Evolutionary conservation across 1,140 invertebrate species (phyloP), one percentile per base, ranked within the genome.

Genomic region (Conus ventricosus): DNA sequence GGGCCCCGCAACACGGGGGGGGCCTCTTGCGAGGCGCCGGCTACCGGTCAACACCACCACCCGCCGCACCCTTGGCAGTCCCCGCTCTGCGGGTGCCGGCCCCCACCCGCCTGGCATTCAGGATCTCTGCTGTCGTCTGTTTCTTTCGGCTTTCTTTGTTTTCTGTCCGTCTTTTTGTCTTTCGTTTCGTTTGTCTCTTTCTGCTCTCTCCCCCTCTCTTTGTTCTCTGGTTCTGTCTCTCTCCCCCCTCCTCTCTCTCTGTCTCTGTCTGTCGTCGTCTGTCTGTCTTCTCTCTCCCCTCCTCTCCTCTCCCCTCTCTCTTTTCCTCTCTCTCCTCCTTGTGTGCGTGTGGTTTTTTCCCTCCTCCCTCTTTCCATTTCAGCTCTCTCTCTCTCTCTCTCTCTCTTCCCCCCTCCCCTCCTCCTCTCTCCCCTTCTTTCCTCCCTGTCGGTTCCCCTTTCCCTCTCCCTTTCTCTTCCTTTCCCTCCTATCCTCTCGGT

Each of bases 21-120:
- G 81, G 89, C 7, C 75, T 17, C 55, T 27, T 90, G 89, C 71
- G n/a, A 75, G 20, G 89, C 81, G 23, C 10, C 5, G 89, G 89
- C 3, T 90, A 71, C 71, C n/a, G 55, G 55, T 87, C 75, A 87
- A 76, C 54, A 67, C 84, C 20, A 76, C 85, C 17, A 76, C 75
- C 5, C 75, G 82, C n/a, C n/a, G 1, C n/a, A 84, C 82, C 23
- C 81, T 54, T 57, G 81, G 81, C 5, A 55, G 67, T 71, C n/a
- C n/a, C n/a, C n/a, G n/a, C n/a, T 71, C 17, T 23, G 7, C 17
- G 39, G 39, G 0, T 0, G 39, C 39, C 39, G 3, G 0, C 0
- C 0, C 3, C 39, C 39, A 39, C 39, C 39, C 39, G 76, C 76
- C 27, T 25, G 15, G 11, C 2, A 2, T 25, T 23, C 11, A 78